These are phyloP conservation scores for Pristionchus japonicus DNA, from an alignment of 2,888 invertebrate genomes.

Conservation along the genomic window DNA sequence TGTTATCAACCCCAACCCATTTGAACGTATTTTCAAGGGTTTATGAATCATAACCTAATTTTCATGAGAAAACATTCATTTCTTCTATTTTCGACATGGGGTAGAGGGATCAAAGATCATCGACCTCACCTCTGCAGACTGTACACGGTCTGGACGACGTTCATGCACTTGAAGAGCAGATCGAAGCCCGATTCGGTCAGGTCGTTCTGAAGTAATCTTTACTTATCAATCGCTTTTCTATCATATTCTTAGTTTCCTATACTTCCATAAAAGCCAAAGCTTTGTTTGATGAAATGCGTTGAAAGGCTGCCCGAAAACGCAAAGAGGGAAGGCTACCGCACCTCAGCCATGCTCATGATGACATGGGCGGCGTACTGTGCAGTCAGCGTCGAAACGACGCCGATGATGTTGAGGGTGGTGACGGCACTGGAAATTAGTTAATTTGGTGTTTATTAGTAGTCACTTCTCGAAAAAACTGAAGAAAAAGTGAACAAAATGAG, in stretches of 20 bases:
- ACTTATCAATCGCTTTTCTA: too few relatives aligned
- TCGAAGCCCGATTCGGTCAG: constrained; percentile 25
- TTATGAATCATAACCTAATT: background rate
- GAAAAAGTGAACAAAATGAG: background rate
- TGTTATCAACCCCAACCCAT: background rate
- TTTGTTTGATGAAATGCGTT: too few relatives aligned
- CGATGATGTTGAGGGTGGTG: constrained; percentile 24
- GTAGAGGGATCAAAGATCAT: background rate
- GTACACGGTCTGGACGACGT: constrained; percentile 32
- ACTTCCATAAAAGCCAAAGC: too few relatives aligned
- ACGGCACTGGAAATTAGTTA: background rate
- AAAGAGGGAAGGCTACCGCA: background rate
- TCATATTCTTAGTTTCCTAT: too few relatives aligned
- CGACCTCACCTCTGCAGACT: constrained; percentile 26
- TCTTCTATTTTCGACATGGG: background rate
- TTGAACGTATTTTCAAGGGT: background rate
- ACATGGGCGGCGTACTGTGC: constrained; percentile 39
- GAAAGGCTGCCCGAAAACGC: too few relatives aligned
- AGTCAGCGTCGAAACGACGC: constrained; percentile 25
- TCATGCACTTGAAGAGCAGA: constrained; percentile 40
- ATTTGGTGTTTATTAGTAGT: background rate
- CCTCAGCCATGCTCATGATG: constrained; percentile 1
- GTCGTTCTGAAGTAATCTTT: too few relatives aligned
- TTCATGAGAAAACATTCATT: background rate
- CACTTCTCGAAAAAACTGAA: background rate